Evolutionary conservation across 2,888 invertebrate species (phyloP).

Genomic region (Rhamnusium bicolor): DNA sequence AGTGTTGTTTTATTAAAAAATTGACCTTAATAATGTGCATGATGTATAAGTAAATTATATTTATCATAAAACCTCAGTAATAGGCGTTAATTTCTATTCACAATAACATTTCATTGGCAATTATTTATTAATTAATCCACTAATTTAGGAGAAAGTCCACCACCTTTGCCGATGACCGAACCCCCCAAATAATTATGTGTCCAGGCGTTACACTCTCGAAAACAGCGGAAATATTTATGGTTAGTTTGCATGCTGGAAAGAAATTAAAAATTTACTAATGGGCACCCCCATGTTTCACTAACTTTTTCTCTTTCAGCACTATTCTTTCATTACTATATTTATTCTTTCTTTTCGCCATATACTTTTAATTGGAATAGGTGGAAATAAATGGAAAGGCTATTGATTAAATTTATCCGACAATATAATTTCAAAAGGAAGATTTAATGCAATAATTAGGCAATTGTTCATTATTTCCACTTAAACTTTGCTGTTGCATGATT

Average conservation of each 20-base stretch:
- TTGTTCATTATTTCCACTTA: background rate
- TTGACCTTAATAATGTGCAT: background rate
- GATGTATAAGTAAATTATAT: slow-evolving; percentile 1
- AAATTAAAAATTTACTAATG: slow-evolving; percentile 43
- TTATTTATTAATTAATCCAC: slow-evolving; percentile 45
- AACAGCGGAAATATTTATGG: slow-evolving; percentile 67
- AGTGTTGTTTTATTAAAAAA: background rate
- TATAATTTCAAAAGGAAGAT: too few relatives aligned
- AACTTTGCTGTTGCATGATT: slow-evolving; percentile 1
- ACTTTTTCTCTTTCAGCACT: slow-evolving; percentile 41
- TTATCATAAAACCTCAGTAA: background rate
- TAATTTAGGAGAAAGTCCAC: slow-evolving; percentile 74
- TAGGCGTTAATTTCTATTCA: background rate
- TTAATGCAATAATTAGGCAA: background rate
- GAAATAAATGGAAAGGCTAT: slow-evolving; percentile 9
- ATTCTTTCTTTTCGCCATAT: slow-evolving; percentile 14
- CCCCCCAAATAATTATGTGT: slow-evolving; percentile 70
- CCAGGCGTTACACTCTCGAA: slow-evolving; percentile 64
- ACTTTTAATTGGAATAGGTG: slow-evolving; percentile 12
- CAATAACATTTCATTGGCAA: slow-evolving; percentile 19
- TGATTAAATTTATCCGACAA: too few relatives aligned
- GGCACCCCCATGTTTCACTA: slow-evolving; percentile 39
- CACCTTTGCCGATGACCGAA: slow-evolving; percentile 75
- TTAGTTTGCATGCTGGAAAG: slow-evolving; percentile 62
- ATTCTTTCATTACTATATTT: slow-evolving; percentile 29